phyloP scores from a whole-genome alignment of 1,140 invertebrate species.

The Centruroides sculpturatus region DNA sequence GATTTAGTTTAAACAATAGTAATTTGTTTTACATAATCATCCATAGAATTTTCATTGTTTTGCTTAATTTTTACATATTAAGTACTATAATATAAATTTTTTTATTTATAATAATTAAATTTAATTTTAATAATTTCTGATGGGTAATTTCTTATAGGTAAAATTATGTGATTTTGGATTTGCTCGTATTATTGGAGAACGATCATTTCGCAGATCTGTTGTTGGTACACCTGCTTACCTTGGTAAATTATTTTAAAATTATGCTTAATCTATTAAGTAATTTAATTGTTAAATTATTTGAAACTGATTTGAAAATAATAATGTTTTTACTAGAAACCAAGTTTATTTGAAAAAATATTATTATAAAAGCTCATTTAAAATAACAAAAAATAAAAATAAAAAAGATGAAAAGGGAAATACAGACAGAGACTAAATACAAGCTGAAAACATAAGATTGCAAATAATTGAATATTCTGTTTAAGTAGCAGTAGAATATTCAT shows the following conservation, averaged over 20 bases:
- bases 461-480: too few species aligned
- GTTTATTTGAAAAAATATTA: background rate
- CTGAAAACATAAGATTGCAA: too few species aligned
- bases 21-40: background rate
- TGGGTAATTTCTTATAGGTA: conserved; percentile 36
- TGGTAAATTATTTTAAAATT: conserved; percentile 37
- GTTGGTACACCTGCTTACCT: conserved; percentile 97
- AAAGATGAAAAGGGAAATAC: background rate
- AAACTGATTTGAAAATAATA: background rate
- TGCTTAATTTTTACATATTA: too few species aligned
- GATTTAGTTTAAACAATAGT: too few species aligned
- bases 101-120: background rate
- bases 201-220: conserved; percentile 90
- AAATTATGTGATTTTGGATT: conserved; percentile 99
- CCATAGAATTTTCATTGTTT: background rate
- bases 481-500: too few species aligned
- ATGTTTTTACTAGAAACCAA: background rate
- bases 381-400: background rate
- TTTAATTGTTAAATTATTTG: background rate
- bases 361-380: background rate
- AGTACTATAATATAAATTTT: background rate
- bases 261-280: background rate
- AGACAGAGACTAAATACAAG: background rate
- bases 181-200: conserved; percentile 95
- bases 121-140: background rate